A percentile compares a stretch with the other conserved stretches of the same genome.
These are phyloP conservation scores for Cladopsammia gracilis DNA, from an alignment of 64 coral and sea anemone species.

Conservation along the genomic window DNA sequence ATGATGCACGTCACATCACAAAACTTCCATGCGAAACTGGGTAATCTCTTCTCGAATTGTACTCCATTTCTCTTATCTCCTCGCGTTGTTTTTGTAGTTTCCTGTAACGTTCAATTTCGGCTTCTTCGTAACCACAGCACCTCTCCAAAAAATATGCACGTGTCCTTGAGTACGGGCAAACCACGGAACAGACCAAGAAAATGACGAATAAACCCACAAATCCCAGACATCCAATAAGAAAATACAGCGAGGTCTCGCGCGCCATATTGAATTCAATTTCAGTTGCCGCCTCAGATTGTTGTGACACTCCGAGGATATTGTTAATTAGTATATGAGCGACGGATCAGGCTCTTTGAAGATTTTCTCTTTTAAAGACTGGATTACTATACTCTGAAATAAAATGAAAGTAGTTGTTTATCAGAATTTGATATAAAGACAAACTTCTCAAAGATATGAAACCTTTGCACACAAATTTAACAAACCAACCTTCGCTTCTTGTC, in stretches of 20 bases:
- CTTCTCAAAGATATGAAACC: not conserved
- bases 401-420: not conserved
- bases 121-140: not conserved
- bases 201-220: conserved; percentile 11
- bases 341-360: not conserved
- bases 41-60: conserved; percentile 1
- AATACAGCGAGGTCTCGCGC: conserved; percentile 7
- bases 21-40: not conserved
- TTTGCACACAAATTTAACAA: not conserved
- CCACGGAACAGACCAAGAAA: not conserved
- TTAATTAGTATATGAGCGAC: not conserved
- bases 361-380: not conserved
- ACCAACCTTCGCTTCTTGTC: not conserved
- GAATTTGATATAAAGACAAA: not conserved
- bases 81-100: conserved; percentile 13
- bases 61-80: not conserved
- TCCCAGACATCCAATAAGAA: not conserved
- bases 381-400: not conserved
- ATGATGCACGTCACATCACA: not conserved
- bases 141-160: conserved; percentile 14
- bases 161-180: conserved; percentile 33
- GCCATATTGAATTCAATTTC: not conserved
- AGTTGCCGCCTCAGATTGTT: too few relatives aligned
- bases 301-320: not conserved
- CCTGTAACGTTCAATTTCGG: conserved; percentile 3